Conservation (phyloP, 2,797 vertebrate species). For the Fringilla coelebs region DNA sequence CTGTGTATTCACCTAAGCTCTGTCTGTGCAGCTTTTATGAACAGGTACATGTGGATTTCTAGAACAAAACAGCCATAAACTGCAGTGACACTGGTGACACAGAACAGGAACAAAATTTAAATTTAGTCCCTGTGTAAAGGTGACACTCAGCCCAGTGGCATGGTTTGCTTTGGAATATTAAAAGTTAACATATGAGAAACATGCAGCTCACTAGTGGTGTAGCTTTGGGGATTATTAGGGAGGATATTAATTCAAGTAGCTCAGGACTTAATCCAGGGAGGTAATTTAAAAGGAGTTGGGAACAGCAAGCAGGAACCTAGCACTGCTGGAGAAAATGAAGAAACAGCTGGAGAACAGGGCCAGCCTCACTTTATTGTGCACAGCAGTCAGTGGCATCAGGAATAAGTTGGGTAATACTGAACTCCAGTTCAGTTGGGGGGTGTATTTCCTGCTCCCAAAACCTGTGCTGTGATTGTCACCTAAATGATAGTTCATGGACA, state of each 20-base stretch:
- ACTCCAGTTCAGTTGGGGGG: neutral
- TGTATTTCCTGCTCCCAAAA: neutral
- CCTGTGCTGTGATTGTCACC: neutral
- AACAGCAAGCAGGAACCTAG: neutral
- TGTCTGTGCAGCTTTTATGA: neutral
- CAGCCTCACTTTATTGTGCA: neutral
- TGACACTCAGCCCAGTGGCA: neutral
- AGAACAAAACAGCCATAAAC: neutral
- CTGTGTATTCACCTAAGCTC: no score
- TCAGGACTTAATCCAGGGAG: neutral
- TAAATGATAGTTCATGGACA: neutral
- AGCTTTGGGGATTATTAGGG: neutral
- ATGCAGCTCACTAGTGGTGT: neutral
- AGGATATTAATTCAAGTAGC: conserved; percentile 21
- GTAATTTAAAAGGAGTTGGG: neutral
- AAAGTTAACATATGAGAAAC: neutral
- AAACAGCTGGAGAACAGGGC: neutral
- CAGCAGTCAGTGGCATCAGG: neutral
- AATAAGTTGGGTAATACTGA: neutral
- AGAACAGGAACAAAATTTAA: neutral
- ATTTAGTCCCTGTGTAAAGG: neutral
- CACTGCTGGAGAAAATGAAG: conserved; percentile 37
- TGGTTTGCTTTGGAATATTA: neutral
- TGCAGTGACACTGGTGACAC: neutral
- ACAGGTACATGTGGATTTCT: neutral